Base-by-base conservation (phyloP, 2,797 vertebrate genomes). In the Nannoperca obscura region DNA sequence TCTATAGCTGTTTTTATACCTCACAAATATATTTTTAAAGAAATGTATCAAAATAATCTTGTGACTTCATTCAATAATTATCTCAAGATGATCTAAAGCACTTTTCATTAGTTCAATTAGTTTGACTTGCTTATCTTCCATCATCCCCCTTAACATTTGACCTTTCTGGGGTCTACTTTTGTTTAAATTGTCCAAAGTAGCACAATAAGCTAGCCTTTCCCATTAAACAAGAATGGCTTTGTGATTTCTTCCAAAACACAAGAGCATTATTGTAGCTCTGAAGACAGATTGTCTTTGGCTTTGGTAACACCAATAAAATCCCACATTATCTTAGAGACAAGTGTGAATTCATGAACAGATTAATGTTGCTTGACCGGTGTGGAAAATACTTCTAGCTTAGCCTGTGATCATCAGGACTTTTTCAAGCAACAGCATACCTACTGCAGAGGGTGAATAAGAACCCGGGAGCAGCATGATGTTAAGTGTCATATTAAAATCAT, bases 381-480 rank as follows among this genome's bases (percentile, higher is more conserved):
- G 74, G 76, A 89, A 86, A 77, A 78, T 55, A 65, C 70, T 38
- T 38, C 36, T 38, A 38, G 36, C 36, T 38, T 3, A 38, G 36
- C 36, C 10, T 38, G 85, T 83, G 58, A 82, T 85, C 66, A 83
- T 68, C 80, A 58, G 53, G 52, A 66, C 89, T 90, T 88, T 91
- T 89, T 88, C 87, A 88, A 90, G 85, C 75, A 79, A 65, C 57
- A 67, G 38, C 1, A 2, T 70, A 72, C 8, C 30, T 68, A 74
- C 59, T 69, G 75, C n/a, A 24, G 59, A 64, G 59, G 78, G 24
- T 27, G 69, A 88, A 70, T 38, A 74, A 73, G 57, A 74, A 58
- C 54, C 49, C 24, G 55, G 50, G 65, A 84, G 80, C 49, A 19
- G 76, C 81, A 89, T n/a, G 78, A 87, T 89, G 82, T 81, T 85